phyloP scores from a whole-genome alignment of 2,113 vertebrate species.

The Blennius ocellaris region DNA sequence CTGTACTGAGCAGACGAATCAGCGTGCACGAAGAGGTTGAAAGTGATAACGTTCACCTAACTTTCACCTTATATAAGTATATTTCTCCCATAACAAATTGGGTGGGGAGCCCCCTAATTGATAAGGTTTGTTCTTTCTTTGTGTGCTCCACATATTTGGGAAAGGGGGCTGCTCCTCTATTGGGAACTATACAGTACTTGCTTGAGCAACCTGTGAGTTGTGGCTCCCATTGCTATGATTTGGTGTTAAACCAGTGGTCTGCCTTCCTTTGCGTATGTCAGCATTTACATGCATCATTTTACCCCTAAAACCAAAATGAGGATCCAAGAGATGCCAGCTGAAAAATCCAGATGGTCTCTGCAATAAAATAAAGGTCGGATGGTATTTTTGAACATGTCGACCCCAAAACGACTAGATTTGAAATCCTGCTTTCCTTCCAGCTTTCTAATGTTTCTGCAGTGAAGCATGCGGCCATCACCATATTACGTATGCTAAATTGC shows the following conservation, averaged over 20 bases:
- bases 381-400: constrained; percentile 45
- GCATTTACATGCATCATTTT: constrained; percentile 55
- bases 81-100: too few species aligned
- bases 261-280: constrained; percentile 49
- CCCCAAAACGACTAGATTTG: constrained; percentile 44
- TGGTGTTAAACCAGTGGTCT: constrained; percentile 50
- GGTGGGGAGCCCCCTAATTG: too few species aligned
- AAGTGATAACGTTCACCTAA: too few species aligned
- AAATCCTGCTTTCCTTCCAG: constrained; percentile 53
- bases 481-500: constrained; percentile 66
- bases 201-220: constrained; percentile 64
- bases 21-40: too few species aligned
- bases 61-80: too few species aligned
- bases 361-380: constrained; percentile 31
- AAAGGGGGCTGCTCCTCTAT: too few species aligned
- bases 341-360: constrained; percentile 41
- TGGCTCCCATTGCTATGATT: constrained; percentile 48
- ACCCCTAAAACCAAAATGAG: constrained; percentile 40
- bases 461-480: constrained; percentile 59
- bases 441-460: constrained; percentile 61
- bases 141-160: too few species aligned
- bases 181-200: neutral
- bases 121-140: too few species aligned
- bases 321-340: constrained; percentile 35
- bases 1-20: too few species aligned